Percentiles rank a stretch among this genome's conserved stretches.
Conservation (phyloP, 53 echinoderm and acorn worm species). For the Temnopleurus reevesii region DNA sequence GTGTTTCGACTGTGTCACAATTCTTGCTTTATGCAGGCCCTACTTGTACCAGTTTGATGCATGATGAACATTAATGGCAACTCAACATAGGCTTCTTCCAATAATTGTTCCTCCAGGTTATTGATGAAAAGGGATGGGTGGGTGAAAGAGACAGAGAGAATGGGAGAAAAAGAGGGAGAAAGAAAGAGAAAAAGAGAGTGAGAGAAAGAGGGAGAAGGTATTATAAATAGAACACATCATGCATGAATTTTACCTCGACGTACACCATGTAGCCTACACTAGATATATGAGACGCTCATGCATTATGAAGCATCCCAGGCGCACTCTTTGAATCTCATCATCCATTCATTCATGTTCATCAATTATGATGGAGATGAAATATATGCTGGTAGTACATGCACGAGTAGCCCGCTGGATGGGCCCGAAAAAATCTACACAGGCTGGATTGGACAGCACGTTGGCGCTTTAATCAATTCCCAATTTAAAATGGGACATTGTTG, state of each 20-base stretch:
- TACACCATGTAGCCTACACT: not conserved
- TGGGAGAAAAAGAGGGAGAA: not conserved
- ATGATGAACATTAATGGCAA: not conserved
- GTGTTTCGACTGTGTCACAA: not conserved
- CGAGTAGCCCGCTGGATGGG: not conserved
- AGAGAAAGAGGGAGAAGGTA: not conserved
- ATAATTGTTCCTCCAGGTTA: not conserved
- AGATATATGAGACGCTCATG: conserved; percentile 29
- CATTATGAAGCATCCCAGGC: conserved; percentile 27
- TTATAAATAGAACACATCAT: conserved; percentile 12
- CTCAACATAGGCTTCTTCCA: not conserved
- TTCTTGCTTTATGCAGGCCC: not conserved
- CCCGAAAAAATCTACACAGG: conserved; percentile 2
- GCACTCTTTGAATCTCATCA: conserved; percentile 46
- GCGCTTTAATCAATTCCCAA: conserved; percentile 50
- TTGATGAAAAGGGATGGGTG: not conserved
- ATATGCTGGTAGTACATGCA: conserved; percentile 37
- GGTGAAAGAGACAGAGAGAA: too few species aligned
- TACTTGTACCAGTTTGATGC: not conserved
- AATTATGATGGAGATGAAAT: conserved; percentile 51
- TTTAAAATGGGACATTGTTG: conserved; percentile 37
- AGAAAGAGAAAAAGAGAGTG: not conserved
- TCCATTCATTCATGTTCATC: conserved; percentile 56
- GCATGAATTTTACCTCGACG: conserved; percentile 20
- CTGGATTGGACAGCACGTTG: not conserved